These are phyloP conservation scores for Eulimnadia texana DNA, from an alignment of 1,140 invertebrate genomes.

Conservation along the genomic window DNA sequence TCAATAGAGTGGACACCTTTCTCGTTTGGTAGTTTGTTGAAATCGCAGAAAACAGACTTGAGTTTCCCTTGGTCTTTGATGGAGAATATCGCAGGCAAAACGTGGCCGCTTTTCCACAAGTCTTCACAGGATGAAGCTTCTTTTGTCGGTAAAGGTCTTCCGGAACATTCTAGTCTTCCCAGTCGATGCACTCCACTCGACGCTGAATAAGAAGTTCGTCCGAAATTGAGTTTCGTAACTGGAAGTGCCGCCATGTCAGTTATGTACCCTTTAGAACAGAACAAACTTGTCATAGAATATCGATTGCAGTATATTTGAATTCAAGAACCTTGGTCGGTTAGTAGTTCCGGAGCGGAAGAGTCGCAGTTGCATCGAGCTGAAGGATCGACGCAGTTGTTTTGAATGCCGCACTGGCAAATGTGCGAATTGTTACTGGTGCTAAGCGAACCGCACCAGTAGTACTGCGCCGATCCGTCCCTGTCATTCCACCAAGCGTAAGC, in stretches of 20 bases:
- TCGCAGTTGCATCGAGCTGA: neutral
- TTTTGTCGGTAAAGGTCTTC: neutral
- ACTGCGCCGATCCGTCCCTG: neutral
- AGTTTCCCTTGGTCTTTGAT: neutral
- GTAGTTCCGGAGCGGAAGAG: neutral
- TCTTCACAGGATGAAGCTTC: neutral
- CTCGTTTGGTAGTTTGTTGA: neutral
- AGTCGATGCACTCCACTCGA: neutral
- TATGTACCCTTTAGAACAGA: neutral
- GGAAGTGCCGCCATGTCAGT: neutral
- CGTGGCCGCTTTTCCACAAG: neutral
- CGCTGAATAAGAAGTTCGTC: neutral
- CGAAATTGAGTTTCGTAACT: neutral
- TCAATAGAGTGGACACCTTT: neutral
- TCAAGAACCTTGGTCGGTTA: neutral
- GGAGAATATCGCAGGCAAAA: neutral
- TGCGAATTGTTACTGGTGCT: neutral
- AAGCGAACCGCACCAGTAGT: neutral
- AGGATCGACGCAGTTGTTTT: neutral
- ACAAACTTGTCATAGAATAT: neutral
- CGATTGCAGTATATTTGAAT: neutral
- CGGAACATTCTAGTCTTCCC: neutral
- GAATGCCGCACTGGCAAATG: neutral
- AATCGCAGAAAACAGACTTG: neutral
- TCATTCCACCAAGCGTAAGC: neutral